A percentile compares a stretch with the other conserved stretches of the same genome.
These are phyloP conservation scores for Trichonephila clavipes DNA, from an alignment of 1,140 invertebrate genomes.

Conservation along the genomic window DNA sequence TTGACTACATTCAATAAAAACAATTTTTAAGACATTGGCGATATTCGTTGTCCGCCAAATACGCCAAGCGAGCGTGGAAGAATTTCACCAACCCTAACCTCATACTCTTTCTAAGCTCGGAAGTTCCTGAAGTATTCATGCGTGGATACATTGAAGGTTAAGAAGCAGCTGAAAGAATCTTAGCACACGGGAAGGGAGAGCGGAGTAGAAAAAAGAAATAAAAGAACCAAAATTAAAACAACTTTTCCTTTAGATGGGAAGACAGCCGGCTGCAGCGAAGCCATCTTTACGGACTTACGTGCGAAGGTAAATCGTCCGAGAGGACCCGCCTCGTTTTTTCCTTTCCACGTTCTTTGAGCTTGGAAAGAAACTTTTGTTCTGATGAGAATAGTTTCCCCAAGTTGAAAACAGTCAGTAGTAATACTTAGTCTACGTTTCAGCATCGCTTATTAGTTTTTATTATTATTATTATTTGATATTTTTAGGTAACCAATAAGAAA, in stretches of 20 bases:
- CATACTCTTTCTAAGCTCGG: slow-evolving; percentile 16
- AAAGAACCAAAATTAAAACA: neutral
- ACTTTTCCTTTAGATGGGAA: neutral
- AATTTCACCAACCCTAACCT: slow-evolving; percentile 42
- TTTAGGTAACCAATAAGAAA: too few relatives aligned
- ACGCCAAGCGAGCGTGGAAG: neutral
- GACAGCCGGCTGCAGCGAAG: neutral
- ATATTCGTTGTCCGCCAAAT: neutral
- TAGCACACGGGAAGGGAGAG: neutral
- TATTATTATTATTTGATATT: too few relatives aligned
- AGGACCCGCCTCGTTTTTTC: neutral
- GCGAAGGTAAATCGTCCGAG: neutral
- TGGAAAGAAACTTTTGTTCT: too few relatives aligned
- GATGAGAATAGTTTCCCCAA: too few relatives aligned
- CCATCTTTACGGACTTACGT: slow-evolving; percentile 15
- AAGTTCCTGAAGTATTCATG: slow-evolving; percentile 55
- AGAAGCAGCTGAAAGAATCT: slow-evolving; percentile 23
- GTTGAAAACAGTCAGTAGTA: too few relatives aligned
- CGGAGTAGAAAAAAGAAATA: neutral
- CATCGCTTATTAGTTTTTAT: too few relatives aligned
- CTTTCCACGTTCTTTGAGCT: neutral
- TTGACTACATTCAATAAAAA: neutral
- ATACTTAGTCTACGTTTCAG: too few relatives aligned
- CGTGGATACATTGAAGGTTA: slow-evolving; percentile 12
- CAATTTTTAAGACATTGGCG: neutral